Conservation (phyloP, 2,888 invertebrate species). For the Lamproptera curius region DNA sequence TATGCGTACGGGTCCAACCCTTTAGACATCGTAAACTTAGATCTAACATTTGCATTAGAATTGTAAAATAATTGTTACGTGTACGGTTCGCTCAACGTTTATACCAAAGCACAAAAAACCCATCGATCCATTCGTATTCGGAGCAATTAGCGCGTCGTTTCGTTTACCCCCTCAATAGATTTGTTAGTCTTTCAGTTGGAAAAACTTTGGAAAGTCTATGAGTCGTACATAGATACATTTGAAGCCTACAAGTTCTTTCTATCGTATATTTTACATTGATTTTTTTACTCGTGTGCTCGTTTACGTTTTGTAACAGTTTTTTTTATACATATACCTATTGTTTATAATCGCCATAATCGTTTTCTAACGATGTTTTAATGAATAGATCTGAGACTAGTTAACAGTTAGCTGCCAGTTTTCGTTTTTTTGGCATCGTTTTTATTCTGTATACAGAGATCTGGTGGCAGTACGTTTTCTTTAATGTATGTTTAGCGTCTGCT, state of each 20-base stretch:
- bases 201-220: conserved; percentile 72
- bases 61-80: conserved; percentile 68
- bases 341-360: conserved; percentile 17
- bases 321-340: conserved; percentile 24
- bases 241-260: conserved; percentile 32
- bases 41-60: conserved; percentile 72
- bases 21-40: conserved; percentile 71
- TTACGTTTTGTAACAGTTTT: conserved; percentile 30
- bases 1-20: conserved; percentile 76
- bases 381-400: conserved; percentile 55
- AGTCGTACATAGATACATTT: conserved; percentile 45
- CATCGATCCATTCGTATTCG: conserved; percentile 72
- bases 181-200: conserved; percentile 74
- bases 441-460: conserved; percentile 6
- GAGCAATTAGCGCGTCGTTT: conserved; percentile 64
- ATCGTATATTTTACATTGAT: conserved; percentile 1
- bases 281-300: conserved; percentile 25
- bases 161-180: conserved; percentile 61
- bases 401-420: conserved; percentile 29
- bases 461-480: conserved; percentile 8
- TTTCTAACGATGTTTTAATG: conserved; percentile 19
- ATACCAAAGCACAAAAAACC: conserved; percentile 77
- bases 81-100: conserved; percentile 75
- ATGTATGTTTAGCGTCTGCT: conserved; percentile 13
- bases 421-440: conserved; percentile 27